These are phyloP conservation scores for Cephalopholis sonnerati DNA, from an alignment of 2,113 vertebrate species.

Conservation along the genomic window DNA sequence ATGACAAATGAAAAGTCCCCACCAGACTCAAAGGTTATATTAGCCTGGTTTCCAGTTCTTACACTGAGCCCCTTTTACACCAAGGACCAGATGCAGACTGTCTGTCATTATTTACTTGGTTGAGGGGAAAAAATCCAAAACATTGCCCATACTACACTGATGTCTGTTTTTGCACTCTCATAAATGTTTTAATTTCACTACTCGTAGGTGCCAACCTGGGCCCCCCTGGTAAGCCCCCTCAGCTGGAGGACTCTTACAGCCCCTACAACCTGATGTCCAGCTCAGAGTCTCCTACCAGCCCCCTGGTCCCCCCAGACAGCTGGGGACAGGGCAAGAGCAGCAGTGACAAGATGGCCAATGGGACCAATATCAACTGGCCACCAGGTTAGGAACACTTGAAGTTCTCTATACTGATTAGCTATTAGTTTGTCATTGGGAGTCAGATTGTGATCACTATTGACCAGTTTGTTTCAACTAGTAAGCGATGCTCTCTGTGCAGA, in stretches of 20 bases:
- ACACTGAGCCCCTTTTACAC: neutral
- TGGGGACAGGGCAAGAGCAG: slow-evolving; percentile 95
- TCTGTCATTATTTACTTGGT: neutral
- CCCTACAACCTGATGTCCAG: slow-evolving; percentile 92
- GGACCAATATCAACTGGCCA: slow-evolving; percentile 97
- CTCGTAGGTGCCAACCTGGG: slow-evolving; percentile 91
- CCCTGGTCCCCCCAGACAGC: slow-evolving; percentile 91
- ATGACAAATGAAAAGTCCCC: neutral
- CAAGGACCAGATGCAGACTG: neutral
- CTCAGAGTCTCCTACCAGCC: slow-evolving; percentile 91
- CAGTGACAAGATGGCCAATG: slow-evolving; percentile 95
- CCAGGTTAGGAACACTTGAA: slow-evolving; percentile 85
- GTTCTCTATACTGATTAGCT: neutral
- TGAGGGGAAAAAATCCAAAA: neutral
- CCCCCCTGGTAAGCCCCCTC: slow-evolving; percentile 91
- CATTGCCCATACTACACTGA: neutral
- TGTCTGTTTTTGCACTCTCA: neutral
- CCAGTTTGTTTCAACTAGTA: neutral
- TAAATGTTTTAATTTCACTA: neutral
- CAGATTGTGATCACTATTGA: neutral
- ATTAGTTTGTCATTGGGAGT: too few relatives aligned
- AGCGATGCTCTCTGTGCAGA: too few relatives aligned
- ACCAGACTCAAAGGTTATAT: neutral
- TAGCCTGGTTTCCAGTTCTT: neutral
- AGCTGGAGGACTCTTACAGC: slow-evolving; percentile 91